phyloP scores from a whole-genome alignment of 1,140 invertebrate species.

The Zaprionus kolodkinae region DNA sequence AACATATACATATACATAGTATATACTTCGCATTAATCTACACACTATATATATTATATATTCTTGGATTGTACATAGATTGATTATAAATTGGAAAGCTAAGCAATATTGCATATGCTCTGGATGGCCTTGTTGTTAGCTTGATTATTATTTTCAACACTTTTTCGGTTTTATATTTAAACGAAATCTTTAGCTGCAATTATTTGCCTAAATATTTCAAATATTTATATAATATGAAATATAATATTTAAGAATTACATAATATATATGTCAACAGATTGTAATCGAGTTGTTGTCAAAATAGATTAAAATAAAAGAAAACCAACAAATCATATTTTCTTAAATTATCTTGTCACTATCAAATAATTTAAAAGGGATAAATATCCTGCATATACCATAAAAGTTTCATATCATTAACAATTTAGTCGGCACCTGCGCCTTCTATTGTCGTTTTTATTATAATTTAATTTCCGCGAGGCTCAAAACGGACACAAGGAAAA shows the following conservation, averaged over 20 bases:
- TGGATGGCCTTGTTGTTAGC: conserved; percentile 20
- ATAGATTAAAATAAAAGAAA: not conserved
- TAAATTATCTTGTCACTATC: too few relatives aligned
- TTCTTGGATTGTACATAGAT: conserved; percentile 11
- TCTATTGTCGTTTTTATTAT: too few relatives aligned
- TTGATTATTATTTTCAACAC: conserved; percentile 3
- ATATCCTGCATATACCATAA: too few relatives aligned
- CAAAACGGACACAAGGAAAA: too few relatives aligned
- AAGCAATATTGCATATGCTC: conserved; percentile 7
- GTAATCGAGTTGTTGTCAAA: not conserved
- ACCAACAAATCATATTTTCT: too few relatives aligned
- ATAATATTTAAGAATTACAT: not conserved
- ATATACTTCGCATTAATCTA: not conserved
- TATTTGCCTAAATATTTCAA: not conserved
- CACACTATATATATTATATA: conserved; percentile 2
- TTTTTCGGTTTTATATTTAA: not conserved
- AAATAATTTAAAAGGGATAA: too few relatives aligned
- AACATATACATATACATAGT: not conserved
- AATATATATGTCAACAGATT: not conserved
- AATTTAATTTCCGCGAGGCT: too few relatives aligned
- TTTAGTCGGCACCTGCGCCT: too few relatives aligned
- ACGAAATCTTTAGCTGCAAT: not conserved
- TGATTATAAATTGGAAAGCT: not conserved
- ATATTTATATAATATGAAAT: not conserved
- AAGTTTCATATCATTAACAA: too few relatives aligned